phyloP scores from a whole-genome alignment of 2,888 invertebrate species.

The Sarcophaga subvicina region DNA sequence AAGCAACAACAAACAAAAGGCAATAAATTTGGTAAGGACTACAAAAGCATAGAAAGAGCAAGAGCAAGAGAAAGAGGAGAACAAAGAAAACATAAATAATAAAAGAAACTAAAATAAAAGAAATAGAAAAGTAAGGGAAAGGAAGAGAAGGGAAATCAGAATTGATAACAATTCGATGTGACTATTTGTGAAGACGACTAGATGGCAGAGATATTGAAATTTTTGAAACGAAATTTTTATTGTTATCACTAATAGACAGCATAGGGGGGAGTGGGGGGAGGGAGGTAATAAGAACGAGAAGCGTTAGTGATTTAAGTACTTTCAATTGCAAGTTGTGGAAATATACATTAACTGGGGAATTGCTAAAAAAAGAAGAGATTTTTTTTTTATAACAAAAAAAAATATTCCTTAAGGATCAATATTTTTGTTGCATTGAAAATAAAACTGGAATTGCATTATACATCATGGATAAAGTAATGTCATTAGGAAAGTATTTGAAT shows the following conservation, averaged over 20 bases:
- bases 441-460: too few species aligned
- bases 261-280: not conserved
- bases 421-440: too few species aligned
- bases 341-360: not conserved
- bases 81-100: too few species aligned
- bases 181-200: not conserved
- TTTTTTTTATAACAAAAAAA: not conserved
- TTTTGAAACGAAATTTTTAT: constrained; percentile 7
- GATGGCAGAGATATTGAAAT: not conserved
- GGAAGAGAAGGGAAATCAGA: not conserved
- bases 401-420: not conserved
- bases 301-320: constrained; percentile 37
- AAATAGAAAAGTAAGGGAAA: too few species aligned
- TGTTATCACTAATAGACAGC: constrained; percentile 36
- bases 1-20: not conserved
- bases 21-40: not conserved
- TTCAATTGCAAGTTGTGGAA: constrained; percentile 31
- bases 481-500: too few species aligned
- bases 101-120: not conserved
- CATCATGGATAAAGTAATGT: too few species aligned
- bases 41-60: not conserved
- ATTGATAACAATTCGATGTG: not conserved
- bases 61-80: too few species aligned
- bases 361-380: not conserved
- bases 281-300: not conserved